phyloP scores from a whole-genome alignment of 2,888 invertebrate genomes.

The Hemithea aestivaria region DNA sequence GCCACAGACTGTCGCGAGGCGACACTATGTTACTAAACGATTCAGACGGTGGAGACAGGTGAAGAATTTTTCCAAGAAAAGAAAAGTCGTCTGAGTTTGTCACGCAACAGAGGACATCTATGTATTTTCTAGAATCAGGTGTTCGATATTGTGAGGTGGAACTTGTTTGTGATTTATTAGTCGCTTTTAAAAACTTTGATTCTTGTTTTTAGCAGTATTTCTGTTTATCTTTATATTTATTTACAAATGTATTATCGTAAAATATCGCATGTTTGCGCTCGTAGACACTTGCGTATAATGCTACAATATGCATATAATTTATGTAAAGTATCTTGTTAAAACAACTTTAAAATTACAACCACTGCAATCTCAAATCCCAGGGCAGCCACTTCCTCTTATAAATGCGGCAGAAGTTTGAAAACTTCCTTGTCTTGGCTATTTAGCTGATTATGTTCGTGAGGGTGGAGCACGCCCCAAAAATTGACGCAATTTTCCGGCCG shows the following conservation, averaged over 20 bases:
- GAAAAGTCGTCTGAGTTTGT: conserved; percentile 20
- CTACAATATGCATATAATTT: neutral
- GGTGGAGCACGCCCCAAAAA: conserved; percentile 51
- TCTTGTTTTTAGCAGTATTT: too few species aligned
- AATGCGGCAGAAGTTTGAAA: conserved; percentile 26
- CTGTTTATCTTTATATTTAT: too few species aligned
- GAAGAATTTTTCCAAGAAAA: conserved; percentile 21
- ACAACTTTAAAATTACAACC: conserved; percentile 6
- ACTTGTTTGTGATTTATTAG: too few species aligned
- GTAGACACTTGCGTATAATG: too few species aligned
- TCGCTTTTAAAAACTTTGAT: too few species aligned
- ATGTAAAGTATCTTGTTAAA: too few species aligned
- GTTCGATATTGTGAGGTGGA: neutral
- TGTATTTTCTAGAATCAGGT: neutral
- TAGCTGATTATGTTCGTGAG: conserved; percentile 50
- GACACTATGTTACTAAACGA: conserved; percentile 17
- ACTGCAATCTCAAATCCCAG: conserved; percentile 11
- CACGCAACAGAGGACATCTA: conserved; percentile 14
- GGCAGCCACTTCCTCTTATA: conserved; percentile 19
- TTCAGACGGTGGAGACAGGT: conserved; percentile 19
- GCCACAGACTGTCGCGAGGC: conserved; percentile 12
- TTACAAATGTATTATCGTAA: too few species aligned
- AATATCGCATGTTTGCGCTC: too few species aligned
- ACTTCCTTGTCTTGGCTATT: conserved; percentile 51
- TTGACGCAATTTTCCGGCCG: conserved; percentile 69